Evolutionary conservation across 2,888 invertebrate genomes (phyloP).

Genomic region (Dione juno): DNA sequence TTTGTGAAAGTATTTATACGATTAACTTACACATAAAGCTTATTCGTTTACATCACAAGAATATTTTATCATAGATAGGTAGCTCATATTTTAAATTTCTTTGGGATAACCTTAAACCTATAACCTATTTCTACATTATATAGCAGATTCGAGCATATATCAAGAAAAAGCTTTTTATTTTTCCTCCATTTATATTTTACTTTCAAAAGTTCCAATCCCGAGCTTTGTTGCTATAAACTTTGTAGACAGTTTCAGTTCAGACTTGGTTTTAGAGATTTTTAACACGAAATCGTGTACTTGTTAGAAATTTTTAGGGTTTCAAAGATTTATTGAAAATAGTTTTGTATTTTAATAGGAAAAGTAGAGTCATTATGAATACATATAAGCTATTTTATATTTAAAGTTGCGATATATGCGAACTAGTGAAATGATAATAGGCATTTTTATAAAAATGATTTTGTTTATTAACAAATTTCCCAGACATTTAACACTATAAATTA

Average conservation of each 20-base stretch:
- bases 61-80: too few species aligned
- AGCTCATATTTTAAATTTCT: too few species aligned
- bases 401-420: not conserved
- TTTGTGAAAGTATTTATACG: too few species aligned
- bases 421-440: too few species aligned
- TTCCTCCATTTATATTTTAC: slow-evolving; percentile 8
- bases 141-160: not conserved
- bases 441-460: too few species aligned
- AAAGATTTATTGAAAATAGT: slow-evolving; percentile 2
- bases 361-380: not conserved
- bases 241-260: slow-evolving; percentile 17
- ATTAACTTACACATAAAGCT: too few species aligned
- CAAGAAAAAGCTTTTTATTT: not conserved
- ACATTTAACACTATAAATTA: too few species aligned
- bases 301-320: slow-evolving; percentile 9
- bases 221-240: slow-evolving; percentile 24
- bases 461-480: too few species aligned
- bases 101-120: too few species aligned
- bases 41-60: too few species aligned
- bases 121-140: not conserved
- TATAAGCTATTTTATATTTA: not conserved
- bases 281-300: slow-evolving; percentile 16
- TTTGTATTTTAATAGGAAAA: slow-evolving; percentile 3
- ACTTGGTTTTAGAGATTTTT: slow-evolving; percentile 8
- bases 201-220: slow-evolving; percentile 12